phyloP scores from a whole-genome alignment of 2,113 vertebrate genomes.

The Acrocephalus kingi region DNA sequence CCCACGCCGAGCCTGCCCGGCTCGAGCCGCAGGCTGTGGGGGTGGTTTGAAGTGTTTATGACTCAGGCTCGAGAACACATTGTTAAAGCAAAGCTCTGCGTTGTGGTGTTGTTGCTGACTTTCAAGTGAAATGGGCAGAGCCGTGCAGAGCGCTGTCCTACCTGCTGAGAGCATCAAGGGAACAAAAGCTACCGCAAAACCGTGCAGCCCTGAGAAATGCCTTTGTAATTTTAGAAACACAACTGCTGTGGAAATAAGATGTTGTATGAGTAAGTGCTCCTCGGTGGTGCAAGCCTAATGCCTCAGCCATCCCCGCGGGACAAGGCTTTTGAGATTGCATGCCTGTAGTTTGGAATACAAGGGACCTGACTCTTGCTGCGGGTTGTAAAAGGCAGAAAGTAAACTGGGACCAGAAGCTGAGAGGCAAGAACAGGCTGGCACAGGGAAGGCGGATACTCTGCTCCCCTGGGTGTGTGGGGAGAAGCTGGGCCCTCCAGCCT shows the following conservation, averaged over 20 bases:
- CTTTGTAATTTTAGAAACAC: slow-evolving; percentile 15
- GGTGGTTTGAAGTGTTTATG: slow-evolving; percentile 7
- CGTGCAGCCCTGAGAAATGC: neutral
- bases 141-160: neutral
- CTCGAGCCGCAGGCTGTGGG: slow-evolving; percentile 5
- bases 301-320: neutral
- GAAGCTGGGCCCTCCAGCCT: neutral
- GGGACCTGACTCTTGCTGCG: neutral
- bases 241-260: neutral
- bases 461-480: neutral
- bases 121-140: neutral
- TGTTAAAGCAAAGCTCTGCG: neutral
- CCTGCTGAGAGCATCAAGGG: slow-evolving; percentile 10
- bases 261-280: neutral
- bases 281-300: neutral
- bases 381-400: neutral
- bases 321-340: neutral
- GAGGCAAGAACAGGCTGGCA: neutral
- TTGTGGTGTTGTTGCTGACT: neutral
- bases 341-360: neutral
- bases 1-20: neutral
- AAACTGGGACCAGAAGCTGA: neutral
- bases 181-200: neutral
- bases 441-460: neutral
- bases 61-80: slow-evolving; percentile 28